Conservation (phyloP, 2,797 vertebrate genomes). For the Ficedula albicollis region DNA sequence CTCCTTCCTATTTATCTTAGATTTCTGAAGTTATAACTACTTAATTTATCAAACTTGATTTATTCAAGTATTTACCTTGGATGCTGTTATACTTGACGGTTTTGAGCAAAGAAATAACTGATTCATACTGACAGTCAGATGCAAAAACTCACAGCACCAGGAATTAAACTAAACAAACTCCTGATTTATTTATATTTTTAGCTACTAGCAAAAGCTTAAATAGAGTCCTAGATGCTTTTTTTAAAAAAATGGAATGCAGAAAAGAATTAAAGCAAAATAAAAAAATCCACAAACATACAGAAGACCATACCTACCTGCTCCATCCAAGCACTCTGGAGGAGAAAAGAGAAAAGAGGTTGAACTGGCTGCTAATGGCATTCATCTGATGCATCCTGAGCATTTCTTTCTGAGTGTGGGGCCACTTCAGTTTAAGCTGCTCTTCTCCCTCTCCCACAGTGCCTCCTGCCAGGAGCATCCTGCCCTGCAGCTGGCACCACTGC, state of each 20-base stretch:
- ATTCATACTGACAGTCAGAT: constrained; percentile 26
- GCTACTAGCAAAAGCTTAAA: constrained; percentile 13
- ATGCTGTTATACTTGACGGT: neutral
- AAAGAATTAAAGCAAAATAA: neutral
- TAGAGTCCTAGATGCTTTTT: neutral
- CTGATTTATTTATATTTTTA: constrained; percentile 63
- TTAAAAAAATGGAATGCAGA: neutral
- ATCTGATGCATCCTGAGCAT: neutral
- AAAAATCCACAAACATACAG: neutral
- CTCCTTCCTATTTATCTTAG: constrained; percentile 51
- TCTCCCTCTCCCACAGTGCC: neutral
- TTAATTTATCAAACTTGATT: constrained; percentile 25
- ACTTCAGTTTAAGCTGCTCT: neutral
- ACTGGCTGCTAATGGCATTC: neutral
- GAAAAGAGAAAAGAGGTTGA: neutral
- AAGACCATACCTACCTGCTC: neutral
- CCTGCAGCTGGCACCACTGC: neutral
- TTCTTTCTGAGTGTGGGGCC: neutral
- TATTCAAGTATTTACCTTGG: constrained; percentile 53
- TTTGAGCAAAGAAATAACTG: constrained; percentile 39
- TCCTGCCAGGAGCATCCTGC: neutral
- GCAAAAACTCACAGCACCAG: constrained; percentile 19
- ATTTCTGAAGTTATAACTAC: constrained; percentile 46
- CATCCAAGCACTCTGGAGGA: neutral
- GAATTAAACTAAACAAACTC: constrained; percentile 22